These are phyloP conservation scores for Tetramorium simillimum DNA, from an alignment of 1,140 invertebrate genomes.

Conservation along the genomic window DNA sequence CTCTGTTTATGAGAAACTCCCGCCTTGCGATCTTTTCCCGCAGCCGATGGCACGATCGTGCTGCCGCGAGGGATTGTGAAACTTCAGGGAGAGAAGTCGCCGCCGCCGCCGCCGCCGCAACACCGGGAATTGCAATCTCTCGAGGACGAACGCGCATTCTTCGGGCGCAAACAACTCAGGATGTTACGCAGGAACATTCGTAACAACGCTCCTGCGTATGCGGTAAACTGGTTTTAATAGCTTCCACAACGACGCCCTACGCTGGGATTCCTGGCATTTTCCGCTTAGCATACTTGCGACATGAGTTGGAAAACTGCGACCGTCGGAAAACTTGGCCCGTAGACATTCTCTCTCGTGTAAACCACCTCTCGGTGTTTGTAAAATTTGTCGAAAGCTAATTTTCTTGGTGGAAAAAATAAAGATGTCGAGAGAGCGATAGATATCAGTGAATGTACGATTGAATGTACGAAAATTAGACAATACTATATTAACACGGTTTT, in stretches of 20 bases:
- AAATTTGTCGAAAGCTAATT: background rate
- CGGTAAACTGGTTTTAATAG: conserved; percentile 33
- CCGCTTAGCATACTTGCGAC: conserved; percentile 30
- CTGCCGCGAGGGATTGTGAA: conserved; percentile 17
- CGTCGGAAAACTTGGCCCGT: conserved; percentile 25
- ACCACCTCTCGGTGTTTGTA: background rate
- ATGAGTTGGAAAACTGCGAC: conserved; percentile 19
- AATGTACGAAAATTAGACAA: conserved; percentile 5
- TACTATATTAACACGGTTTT: background rate
- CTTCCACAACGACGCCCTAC: background rate
- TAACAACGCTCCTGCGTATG: conserved; percentile 5
- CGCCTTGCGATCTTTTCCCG: conserved; percentile 19
- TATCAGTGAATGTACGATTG: background rate
- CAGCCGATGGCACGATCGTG: background rate
- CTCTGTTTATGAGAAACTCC: background rate
- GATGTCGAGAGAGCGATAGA: background rate
- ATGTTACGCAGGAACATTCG: conserved; percentile 29
- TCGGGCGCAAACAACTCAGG: background rate
- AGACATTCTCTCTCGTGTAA: background rate
- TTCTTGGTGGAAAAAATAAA: background rate
- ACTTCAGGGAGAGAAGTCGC: conserved; percentile 7
- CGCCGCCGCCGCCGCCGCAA: background rate
- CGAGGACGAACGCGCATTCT: background rate
- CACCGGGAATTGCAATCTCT: conserved; percentile 7
- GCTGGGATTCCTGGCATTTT: conserved; percentile 26